Conservation (phyloP, 1,140 invertebrate species). For the Zaprionus nigranus region DNA sequence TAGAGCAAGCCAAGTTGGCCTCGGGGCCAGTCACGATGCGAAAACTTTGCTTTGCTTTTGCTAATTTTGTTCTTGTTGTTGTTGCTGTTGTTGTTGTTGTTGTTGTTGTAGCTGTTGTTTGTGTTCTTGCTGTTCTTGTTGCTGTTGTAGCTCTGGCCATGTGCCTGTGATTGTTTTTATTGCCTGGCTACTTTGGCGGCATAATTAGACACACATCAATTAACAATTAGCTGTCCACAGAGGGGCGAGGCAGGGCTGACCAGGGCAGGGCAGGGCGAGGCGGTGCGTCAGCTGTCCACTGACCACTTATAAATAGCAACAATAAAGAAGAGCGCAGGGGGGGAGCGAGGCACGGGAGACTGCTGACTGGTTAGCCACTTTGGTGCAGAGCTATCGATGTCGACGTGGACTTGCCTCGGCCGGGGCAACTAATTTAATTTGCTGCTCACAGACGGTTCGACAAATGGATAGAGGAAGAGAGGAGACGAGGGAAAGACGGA, state of each 20-base stretch:
- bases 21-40: constrained; percentile 17
- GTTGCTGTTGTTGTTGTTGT: too few relatives aligned
- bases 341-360: neutral
- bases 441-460: constrained; percentile 35
- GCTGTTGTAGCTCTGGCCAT: constrained; percentile 14
- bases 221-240: constrained; percentile 69
- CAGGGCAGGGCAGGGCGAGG: neutral
- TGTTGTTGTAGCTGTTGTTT: neutral
- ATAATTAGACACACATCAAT: constrained; percentile 80
- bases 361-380: constrained; percentile 63
- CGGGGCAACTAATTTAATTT: constrained; percentile 74
- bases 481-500: neutral
- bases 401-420: constrained; percentile 10
- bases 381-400: constrained; percentile 71
- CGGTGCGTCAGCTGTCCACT: constrained; percentile 63
- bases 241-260: neutral
- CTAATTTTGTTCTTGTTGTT: neutral
- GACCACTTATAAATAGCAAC: constrained; percentile 73
- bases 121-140: neutral
- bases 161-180: constrained; percentile 59
- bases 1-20: neutral
- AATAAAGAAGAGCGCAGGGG: constrained; percentile 18
- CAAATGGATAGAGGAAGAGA: neutral
- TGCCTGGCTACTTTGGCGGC: constrained; percentile 78
- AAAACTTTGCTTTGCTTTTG: constrained; percentile 15